Evolutionary conservation across 2,113 vertebrate genomes (phyloP).

Genomic region (Centropristis striata): DNA sequence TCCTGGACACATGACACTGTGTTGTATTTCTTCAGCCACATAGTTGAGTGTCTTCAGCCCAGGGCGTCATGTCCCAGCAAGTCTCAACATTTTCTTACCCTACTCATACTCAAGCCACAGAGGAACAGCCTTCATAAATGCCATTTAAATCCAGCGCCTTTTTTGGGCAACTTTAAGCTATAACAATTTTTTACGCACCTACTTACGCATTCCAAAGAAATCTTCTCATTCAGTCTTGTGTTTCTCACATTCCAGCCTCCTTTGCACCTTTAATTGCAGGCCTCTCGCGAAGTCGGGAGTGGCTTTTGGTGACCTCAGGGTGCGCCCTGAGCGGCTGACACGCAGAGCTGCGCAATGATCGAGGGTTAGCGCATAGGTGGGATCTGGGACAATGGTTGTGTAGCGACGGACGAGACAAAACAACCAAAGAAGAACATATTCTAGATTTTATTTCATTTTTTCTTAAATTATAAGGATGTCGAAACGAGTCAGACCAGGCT

Average conservation of each 20-base stretch:
- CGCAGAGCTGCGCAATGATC: slow-evolving; percentile 59
- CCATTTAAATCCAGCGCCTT: neutral
- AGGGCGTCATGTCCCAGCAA: slow-evolving; percentile 48
- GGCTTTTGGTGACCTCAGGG: slow-evolving; percentile 73
- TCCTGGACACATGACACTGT: neutral
- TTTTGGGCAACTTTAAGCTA: accelerated
- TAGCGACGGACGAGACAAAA: slow-evolving; percentile 52
- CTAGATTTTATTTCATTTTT: neutral
- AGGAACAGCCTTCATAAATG: neutral
- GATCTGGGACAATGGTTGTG: slow-evolving; percentile 71
- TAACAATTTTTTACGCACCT: neutral
- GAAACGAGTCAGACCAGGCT: slow-evolving; percentile 85
- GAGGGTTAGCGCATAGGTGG: slow-evolving; percentile 60
- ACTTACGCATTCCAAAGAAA: neutral
- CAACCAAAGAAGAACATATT: neutral
- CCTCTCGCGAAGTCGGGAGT: slow-evolving; percentile 67
- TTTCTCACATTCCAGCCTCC: slow-evolving; percentile 12
- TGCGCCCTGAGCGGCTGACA: slow-evolving; percentile 61
- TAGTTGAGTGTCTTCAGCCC: neutral
- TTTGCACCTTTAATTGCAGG: slow-evolving; percentile 56
- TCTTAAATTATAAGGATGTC: slow-evolving; percentile 65
- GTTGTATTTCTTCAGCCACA: neutral
- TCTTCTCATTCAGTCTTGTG: neutral
- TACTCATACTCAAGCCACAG: neutral
- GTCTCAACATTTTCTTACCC: neutral